Evolutionary conservation across 2,888 invertebrate species (phyloP).

Genomic region (Noctuana brunneofusca): DNA sequence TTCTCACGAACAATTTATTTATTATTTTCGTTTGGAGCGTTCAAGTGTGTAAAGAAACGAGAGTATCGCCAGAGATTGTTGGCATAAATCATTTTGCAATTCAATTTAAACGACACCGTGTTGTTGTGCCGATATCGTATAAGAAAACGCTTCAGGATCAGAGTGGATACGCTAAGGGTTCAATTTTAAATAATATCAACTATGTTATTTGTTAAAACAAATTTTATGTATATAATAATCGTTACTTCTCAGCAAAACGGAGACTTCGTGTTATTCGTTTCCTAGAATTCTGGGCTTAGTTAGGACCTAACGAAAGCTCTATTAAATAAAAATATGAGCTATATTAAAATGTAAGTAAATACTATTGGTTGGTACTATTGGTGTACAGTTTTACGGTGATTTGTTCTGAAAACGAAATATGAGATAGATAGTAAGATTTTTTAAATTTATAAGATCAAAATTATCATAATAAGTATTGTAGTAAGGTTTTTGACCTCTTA

Average conservation of each 20-base stretch:
- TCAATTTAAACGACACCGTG: conserved; percentile 77
- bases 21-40: conserved; percentile 67
- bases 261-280: not conserved
- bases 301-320: too few relatives aligned
- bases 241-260: not conserved
- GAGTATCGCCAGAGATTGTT: conserved; percentile 70
- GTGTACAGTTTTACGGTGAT: too few relatives aligned
- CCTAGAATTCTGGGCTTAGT: not conserved
- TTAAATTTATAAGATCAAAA: too few relatives aligned
- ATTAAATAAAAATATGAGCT: too few relatives aligned
- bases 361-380: too few relatives aligned
- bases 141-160: conserved; percentile 34
- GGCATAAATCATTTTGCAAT: conserved; percentile 79
- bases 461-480: too few relatives aligned
- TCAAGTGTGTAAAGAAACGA: conserved; percentile 68
- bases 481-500: too few relatives aligned
- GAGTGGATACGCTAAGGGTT: conserved; percentile 22
- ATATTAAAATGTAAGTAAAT: too few relatives aligned
- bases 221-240: conserved; percentile 12
- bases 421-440: too few relatives aligned
- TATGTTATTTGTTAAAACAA: conserved; percentile 7
- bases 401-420: too few relatives aligned
- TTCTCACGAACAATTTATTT: conserved; percentile 57
- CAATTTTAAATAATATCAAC: conserved; percentile 9
- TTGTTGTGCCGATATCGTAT: conserved; percentile 64